Evolutionary conservation across 2,113 vertebrate genomes (phyloP).

Genomic region (Pampusana beccarii): DNA sequence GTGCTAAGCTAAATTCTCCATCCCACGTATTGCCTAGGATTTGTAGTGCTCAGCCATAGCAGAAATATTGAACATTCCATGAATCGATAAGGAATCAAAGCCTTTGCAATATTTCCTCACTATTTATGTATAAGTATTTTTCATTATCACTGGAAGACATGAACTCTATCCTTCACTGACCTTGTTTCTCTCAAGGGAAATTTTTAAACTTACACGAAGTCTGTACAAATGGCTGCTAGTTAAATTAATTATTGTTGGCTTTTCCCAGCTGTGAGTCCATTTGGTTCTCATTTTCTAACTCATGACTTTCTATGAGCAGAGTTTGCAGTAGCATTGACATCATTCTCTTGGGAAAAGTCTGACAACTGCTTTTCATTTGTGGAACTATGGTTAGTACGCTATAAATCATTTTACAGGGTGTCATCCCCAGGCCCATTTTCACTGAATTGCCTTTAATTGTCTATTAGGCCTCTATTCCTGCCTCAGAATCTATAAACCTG

Average conservation of each 20-base stretch:
- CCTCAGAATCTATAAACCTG: slow-evolving; percentile 6
- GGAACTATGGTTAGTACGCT: slow-evolving; percentile 59
- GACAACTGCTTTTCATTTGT: slow-evolving; percentile 79
- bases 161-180: slow-evolving; percentile 66
- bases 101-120: neutral
- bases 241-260: slow-evolving; percentile 79
- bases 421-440: slow-evolving; percentile 57
- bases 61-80: neutral
- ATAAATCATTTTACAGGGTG: slow-evolving; percentile 72
- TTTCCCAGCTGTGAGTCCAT: slow-evolving; percentile 80
- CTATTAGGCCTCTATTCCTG: neutral
- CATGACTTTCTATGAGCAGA: slow-evolving; percentile 61
- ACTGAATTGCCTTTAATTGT: slow-evolving; percentile 47
- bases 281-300: slow-evolving; percentile 79
- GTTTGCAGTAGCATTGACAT: slow-evolving; percentile 46
- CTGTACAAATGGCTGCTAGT: slow-evolving; percentile 66
- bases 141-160: slow-evolving; percentile 50
- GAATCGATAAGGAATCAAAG: neutral
- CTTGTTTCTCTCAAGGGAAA: slow-evolving; percentile 75
- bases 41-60: neutral
- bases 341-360: slow-evolving; percentile 67
- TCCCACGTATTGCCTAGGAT: neutral
- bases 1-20: neutral
- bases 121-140: slow-evolving; percentile 41
- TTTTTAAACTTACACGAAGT: slow-evolving; percentile 67